Conservation (phyloP, 2,113 vertebrate species). For the Epinephelus cyanopodus region DNA sequence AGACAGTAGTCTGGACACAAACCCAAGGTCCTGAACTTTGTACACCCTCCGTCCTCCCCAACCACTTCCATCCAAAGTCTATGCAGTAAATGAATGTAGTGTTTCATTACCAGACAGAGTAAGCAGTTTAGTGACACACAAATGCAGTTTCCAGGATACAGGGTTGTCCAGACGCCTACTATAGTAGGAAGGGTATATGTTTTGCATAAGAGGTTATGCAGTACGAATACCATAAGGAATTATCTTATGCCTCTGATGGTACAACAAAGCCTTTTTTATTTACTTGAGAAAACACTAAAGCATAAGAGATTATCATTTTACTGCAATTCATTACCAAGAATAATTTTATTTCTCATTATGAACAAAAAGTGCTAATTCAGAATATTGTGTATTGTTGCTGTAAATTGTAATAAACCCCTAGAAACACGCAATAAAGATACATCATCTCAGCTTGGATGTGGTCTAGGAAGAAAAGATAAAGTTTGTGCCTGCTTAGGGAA, state of each 20-base stretch:
- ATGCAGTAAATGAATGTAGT: too few relatives aligned
- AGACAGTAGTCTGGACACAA: too few relatives aligned
- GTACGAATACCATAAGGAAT: neutral
- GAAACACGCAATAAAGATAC: constrained; percentile 29
- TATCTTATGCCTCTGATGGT: neutral
- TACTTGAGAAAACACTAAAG: constrained; percentile 25
- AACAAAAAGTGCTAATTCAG: constrained; percentile 26
- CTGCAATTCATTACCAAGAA: constrained; percentile 11
- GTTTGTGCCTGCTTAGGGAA: constrained; percentile 47
- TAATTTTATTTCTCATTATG: constrained; percentile 45
- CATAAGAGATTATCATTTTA: constrained; percentile 23
- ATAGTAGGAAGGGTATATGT: neutral
- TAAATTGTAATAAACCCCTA: constrained; percentile 29
- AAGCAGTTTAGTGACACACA: too few relatives aligned
- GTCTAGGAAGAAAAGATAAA: constrained; percentile 57
- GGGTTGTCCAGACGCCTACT: too few relatives aligned
- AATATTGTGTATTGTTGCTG: constrained; percentile 16
- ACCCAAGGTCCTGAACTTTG: too few relatives aligned
- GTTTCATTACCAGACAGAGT: too few relatives aligned
- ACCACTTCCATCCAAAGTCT: too few relatives aligned
- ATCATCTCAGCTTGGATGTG: constrained; percentile 33
- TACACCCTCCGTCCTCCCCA: too few relatives aligned
- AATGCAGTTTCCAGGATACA: too few relatives aligned
- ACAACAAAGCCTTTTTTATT: constrained; percentile 17
- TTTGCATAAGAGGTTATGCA: constrained; percentile 13